Evolutionary conservation across 2,113 vertebrate species (phyloP).

Genomic region (Dromaius novaehollandiae): DNA sequence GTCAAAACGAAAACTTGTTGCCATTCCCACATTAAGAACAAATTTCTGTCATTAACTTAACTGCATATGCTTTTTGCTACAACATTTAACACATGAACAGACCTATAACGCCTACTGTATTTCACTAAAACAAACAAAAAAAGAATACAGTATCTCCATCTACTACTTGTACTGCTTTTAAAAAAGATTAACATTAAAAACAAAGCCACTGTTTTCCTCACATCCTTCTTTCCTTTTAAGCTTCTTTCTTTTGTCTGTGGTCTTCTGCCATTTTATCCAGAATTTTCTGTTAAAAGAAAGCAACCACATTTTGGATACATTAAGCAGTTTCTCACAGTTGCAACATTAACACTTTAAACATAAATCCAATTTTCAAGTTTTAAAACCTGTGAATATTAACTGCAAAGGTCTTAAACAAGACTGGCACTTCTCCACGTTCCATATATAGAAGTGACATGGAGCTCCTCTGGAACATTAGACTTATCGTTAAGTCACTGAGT

Average conservation of each 20-base stretch:
- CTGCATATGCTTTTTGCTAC: conserved; percentile 72
- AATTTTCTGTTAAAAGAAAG: conserved; percentile 75
- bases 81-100: conserved; percentile 82
- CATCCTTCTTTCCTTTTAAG: conserved; percentile 66
- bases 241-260: conserved; percentile 80
- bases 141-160: conserved; percentile 75
- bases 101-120: conserved; percentile 74
- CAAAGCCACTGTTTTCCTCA: conserved; percentile 77
- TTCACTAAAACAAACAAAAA: conserved; percentile 80
- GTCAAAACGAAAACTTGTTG: conserved; percentile 69
- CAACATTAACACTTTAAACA: not conserved
- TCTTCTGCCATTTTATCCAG: conserved; percentile 84
- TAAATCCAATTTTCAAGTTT: not conserved
- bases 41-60: conserved; percentile 77
- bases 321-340: not conserved
- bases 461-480: not conserved
- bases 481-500: rapidly evolving
- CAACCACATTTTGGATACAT: not conserved
- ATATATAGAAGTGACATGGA: not conserved
- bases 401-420: not conserved
- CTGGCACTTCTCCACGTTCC: not conserved
- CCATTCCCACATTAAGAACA: conserved; percentile 73
- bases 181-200: conserved; percentile 84
- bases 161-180: conserved; percentile 78
- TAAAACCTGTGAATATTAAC: not conserved